Evolutionary conservation across 2,888 invertebrate species (phyloP), one percentile per base, ranked within the genome.

Genomic region (Lasioglossum villosulum): DNA sequence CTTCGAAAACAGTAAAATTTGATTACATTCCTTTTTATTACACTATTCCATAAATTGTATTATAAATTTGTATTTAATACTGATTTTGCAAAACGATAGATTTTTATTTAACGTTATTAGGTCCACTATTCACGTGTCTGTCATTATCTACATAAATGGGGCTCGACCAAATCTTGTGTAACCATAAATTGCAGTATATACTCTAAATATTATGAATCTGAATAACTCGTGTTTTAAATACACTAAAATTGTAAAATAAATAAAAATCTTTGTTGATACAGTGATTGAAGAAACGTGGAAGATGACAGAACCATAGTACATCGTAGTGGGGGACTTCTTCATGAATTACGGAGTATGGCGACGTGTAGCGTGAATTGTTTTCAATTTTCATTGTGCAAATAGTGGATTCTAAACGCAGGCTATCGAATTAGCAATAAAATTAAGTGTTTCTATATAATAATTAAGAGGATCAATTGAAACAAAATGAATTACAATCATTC

Each of bases 401-500:
- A 87, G 85, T 71, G 70, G 66, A 74, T 83, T 2, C 63, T 56
- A 75, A 34, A 77, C 84, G 75, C 78, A 71, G 75, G 42, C 12
- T 70, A 82, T 52, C 23, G 19, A 75, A 5, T 52, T 78, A 19
- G 39, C 5, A 37, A 52, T 42, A 27, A 27, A 30, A 42, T 73
- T 56, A 68, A 3, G 73, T 77, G 70, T 42, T 48, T 74, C 42
- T 66, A 37, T 12, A 16, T 68, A 80, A 19, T 19, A 56, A 34
- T 63, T 34, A 34, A 30, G 52, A 16, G 19, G 37, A 80, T 52
- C 37, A 76, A 63, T 70, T 37, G 5, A 14, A 79, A 93, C 80
- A 75, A 4, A 56, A 95, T 95, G 95, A 94, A 94, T 92, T 95
- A 94, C 86, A 95, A 93, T 92, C 93, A 94, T 48, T 91, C 94